These are phyloP conservation scores for Heteromormyrus szaboi DNA, from an alignment of 2,797 vertebrate species.

Conservation along the genomic window DNA sequence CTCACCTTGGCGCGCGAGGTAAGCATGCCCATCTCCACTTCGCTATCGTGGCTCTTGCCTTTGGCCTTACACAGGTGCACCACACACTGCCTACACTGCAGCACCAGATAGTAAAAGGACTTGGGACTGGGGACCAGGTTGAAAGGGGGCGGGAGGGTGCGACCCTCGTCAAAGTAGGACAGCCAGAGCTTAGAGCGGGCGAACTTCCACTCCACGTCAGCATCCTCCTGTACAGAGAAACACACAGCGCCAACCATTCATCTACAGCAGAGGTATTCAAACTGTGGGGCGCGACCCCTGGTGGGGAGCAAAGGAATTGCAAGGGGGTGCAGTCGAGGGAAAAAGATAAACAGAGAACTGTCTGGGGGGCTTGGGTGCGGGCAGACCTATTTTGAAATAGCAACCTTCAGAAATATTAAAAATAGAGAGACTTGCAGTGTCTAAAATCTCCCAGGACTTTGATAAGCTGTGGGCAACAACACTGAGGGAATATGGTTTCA, in stretches of 20 bases:
- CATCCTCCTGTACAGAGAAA: slow-evolving; percentile 72
- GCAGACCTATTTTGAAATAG: background rate
- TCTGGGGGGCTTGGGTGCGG: background rate
- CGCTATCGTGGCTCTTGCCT: slow-evolving; percentile 74
- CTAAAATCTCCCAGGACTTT: background rate
- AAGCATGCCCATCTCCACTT: slow-evolving; percentile 92
- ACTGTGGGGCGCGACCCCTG: background rate
- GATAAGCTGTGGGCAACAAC: background rate
- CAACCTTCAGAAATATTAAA: background rate
- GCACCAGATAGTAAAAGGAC: slow-evolving; percentile 92
- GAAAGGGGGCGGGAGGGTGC: slow-evolving; percentile 88
- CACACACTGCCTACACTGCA: slow-evolving; percentile 84
- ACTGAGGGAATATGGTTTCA: background rate
- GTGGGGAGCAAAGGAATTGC: background rate
- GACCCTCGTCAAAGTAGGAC: slow-evolving; percentile 94
- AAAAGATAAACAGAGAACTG: background rate
- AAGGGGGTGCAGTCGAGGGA: background rate
- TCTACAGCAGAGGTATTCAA: background rate
- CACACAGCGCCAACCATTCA: background rate
- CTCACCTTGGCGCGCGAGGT: slow-evolving; percentile 77
- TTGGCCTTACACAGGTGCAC: slow-evolving; percentile 85
- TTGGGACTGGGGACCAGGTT: slow-evolving; percentile 96
- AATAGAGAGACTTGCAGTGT: background rate
- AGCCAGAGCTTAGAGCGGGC: slow-evolving; percentile 93
- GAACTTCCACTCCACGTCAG: slow-evolving; percentile 96